Percentiles rank a stretch among this genome's conserved stretches.
These are phyloP conservation scores for Schizaphis graminum DNA, from an alignment of 2,888 invertebrate genomes.

Conservation along the genomic window DNA sequence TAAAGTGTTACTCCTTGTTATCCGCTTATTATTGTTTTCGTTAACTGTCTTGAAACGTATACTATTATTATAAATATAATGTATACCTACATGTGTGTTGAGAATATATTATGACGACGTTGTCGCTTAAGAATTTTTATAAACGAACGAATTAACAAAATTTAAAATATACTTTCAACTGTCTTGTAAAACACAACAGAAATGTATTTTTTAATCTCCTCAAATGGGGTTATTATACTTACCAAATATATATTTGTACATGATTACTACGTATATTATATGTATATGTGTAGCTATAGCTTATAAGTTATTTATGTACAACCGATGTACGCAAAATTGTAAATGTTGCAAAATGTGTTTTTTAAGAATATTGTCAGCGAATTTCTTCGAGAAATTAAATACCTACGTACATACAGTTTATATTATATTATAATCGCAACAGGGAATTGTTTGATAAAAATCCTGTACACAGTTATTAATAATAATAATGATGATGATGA, in stretches of 20 bases:
- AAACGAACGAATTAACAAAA: not conserved
- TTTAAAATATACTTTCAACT: not conserved
- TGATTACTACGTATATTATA: not conserved
- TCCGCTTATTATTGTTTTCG: not conserved
- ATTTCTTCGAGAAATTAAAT: not conserved
- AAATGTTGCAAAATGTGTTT: not conserved
- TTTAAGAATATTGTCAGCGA: not conserved
- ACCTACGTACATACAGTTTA: not conserved
- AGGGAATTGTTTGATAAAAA: conserved; percentile 27
- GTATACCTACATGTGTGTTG: not conserved
- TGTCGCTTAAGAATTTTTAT: not conserved
- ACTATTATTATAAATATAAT: not conserved
- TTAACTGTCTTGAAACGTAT: not conserved
- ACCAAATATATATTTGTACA: not conserved
- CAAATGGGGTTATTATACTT: not conserved
- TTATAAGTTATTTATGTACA: not conserved
- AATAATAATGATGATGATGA: conserved; percentile 5
- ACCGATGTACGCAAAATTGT: not conserved
- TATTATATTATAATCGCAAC: not conserved
- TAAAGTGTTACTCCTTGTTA: not conserved
- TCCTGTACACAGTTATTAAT: not conserved
- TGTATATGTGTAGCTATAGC: not conserved
- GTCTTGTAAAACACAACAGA: not conserved
- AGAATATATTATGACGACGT: not conserved
- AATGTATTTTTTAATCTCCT: conserved; percentile 11